Evolutionary conservation across 2,888 invertebrate genomes (phyloP).

Genomic region (Galerucella calmariensis): DNA sequence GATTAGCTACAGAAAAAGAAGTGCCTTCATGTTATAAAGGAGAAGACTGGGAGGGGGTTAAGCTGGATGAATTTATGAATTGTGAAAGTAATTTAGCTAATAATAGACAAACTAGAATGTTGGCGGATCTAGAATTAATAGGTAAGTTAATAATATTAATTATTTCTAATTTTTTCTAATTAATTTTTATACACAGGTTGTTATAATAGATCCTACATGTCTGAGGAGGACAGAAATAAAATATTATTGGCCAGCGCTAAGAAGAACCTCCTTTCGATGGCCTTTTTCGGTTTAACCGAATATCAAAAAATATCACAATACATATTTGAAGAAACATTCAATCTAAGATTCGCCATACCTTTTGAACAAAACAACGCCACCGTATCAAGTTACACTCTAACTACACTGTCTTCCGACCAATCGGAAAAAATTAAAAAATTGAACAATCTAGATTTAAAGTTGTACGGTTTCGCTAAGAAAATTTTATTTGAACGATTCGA

Average conservation of each 20-base stretch:
- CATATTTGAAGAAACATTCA: conserved; percentile 94
- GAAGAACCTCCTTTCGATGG: conserved; percentile 92
- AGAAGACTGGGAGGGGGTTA: conserved; percentile 89
- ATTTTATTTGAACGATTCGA: conserved; percentile 88
- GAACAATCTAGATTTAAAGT: conserved; percentile 90
- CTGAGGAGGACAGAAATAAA: conserved; percentile 78
- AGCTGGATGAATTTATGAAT: conserved; percentile 88
- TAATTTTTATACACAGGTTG: conserved; percentile 69
- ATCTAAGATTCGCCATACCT: conserved; percentile 87
- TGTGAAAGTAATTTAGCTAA: conserved; percentile 95
- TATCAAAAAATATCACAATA: conserved; percentile 92
- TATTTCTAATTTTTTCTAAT: neutral
- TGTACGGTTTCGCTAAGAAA: conserved; percentile 93
- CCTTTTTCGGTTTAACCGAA: conserved; percentile 97
- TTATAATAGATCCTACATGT: conserved; percentile 87
- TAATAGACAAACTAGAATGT: conserved; percentile 97
- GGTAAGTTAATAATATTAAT: conserved; percentile 58
- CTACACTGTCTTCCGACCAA: conserved; percentile 80
- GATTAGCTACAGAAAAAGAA: conserved; percentile 82
- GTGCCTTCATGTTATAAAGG: conserved; percentile 84
- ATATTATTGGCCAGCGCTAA: conserved; percentile 96
- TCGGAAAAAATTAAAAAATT: conserved; percentile 79
- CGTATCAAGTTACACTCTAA: conserved; percentile 84
- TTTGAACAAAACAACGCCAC: conserved; percentile 95
- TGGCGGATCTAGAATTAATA: conserved; percentile 93